These are phyloP conservation scores for Fragum whitleyi DNA, from an alignment of 2,888 invertebrate species.

Conservation along the genomic window DNA sequence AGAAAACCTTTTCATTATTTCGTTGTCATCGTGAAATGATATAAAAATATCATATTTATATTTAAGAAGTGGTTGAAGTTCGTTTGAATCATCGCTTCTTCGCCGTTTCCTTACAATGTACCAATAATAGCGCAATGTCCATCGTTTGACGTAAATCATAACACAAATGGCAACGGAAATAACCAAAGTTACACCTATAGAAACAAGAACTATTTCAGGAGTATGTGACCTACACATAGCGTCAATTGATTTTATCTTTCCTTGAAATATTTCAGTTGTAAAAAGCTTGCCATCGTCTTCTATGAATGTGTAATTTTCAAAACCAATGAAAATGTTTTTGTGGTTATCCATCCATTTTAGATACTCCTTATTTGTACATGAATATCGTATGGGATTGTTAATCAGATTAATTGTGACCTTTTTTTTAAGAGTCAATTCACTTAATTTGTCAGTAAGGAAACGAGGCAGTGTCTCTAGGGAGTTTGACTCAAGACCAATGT, in stretches of 20 bases:
- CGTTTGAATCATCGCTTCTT: conserved; percentile 15
- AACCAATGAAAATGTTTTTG: not conserved
- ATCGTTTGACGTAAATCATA: conserved; percentile 45
- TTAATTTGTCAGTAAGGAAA: not conserved
- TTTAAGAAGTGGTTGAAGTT: not conserved
- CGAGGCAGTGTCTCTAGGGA: conserved; percentile 22
- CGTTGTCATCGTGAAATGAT: conserved; percentile 32
- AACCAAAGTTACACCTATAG: conserved; percentile 27
- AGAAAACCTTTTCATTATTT: too few relatives aligned
- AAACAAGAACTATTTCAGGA: not conserved
- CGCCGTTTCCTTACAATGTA: conserved; percentile 34
- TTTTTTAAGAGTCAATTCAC: not conserved
- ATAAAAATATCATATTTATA: conserved; percentile 41
- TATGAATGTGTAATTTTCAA: conserved; percentile 25
- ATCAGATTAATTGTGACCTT: conserved; percentile 29
- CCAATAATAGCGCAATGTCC: conserved; percentile 56
- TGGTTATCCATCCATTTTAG: conserved; percentile 38
- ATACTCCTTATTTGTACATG: conserved; percentile 29
- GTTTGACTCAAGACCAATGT: conserved; percentile 27
- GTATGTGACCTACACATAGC: conserved; percentile 19
- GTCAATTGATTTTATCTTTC: not conserved
- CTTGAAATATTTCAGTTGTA: not conserved
- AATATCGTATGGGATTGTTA: conserved; percentile 22
- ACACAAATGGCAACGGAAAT: conserved; percentile 32
- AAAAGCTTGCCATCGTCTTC: not conserved